Conservation (phyloP, 2,113 vertebrate species). For the Burhinus oedicnemus region DNA sequence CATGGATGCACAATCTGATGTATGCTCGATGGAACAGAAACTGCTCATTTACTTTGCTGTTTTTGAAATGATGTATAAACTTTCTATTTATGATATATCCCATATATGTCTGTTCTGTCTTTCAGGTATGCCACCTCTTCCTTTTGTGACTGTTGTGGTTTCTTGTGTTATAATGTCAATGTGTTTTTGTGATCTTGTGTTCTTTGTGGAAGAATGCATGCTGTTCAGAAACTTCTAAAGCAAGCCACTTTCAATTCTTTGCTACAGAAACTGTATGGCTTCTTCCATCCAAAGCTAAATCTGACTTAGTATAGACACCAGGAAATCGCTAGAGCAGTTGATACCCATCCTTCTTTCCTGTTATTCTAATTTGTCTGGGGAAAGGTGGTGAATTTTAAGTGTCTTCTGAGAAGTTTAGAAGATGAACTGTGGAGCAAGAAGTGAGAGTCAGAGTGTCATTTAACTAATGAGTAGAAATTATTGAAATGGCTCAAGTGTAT, state of each 20-base stretch:
- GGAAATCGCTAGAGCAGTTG: background rate
- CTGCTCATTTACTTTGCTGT: background rate
- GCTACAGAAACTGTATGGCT: no score
- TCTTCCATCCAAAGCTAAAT: background rate
- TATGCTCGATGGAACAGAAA: background rate
- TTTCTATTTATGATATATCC: background rate
- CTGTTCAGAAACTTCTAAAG: background rate
- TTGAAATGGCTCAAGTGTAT: background rate
- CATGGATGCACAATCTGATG: background rate
- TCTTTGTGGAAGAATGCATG: background rate
- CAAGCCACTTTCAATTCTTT: accelerated
- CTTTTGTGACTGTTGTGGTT: background rate
- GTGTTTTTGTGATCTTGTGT: background rate
- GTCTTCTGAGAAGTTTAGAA: background rate
- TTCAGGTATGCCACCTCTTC: background rate
- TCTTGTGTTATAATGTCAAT: background rate
- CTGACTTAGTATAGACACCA: no score
- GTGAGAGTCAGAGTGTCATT: background rate
- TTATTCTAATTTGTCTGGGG: background rate
- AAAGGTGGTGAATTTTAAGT: background rate
- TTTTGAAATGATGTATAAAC: background rate
- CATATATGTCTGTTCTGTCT: background rate
- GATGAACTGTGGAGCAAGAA: background rate
- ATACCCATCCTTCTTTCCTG: background rate
- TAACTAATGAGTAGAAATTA: accelerated